Conservation (phyloP, 64 coral and sea anemone species). For the Pocillopora verrucosa region DNA sequence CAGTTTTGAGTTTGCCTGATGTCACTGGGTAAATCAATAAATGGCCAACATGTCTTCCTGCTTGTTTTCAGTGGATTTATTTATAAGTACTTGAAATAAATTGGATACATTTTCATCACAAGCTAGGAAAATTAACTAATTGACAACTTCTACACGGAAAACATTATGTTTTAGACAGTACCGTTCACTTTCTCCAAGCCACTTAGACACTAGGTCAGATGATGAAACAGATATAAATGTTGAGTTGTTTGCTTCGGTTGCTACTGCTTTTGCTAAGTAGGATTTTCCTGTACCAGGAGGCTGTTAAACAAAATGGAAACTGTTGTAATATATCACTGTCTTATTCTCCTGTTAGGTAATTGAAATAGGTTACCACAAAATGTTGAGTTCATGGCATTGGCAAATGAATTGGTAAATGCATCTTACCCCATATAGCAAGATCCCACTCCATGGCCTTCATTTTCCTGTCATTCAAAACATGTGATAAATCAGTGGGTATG, state of each 20-base stretch:
- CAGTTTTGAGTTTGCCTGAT: too few species aligned
- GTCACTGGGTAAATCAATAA: too few species aligned
- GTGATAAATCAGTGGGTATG: background rate
- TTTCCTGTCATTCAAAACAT: constrained; percentile 48
- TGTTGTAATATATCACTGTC: background rate
- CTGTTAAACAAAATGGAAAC: constrained; percentile 31
- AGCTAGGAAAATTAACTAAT: too few species aligned
- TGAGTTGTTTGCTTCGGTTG: constrained; percentile 98
- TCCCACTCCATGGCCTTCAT: constrained; percentile 92
- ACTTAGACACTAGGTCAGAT: constrained; percentile 98
- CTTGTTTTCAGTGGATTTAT: too few species aligned
- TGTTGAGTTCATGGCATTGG: background rate
- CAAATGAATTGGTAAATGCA: background rate
- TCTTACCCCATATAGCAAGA: constrained; percentile 93
- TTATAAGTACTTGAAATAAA: too few species aligned
- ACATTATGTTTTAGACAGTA: background rate
- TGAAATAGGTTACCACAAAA: background rate
- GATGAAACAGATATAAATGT: constrained; percentile 96
- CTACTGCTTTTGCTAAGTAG: constrained; percentile 98
- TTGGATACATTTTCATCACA: too few species aligned
- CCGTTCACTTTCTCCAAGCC: constrained; percentile 99
- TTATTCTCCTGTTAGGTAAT: too few species aligned
- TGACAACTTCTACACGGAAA: too few species aligned
- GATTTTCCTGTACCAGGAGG: constrained; percentile 99
- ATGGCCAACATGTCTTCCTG: too few species aligned